A percentile compares a stretch with the other conserved stretches of the same genome.
Conservation (phyloP, 1,140 invertebrate genomes). For the Argopecten irradians region DNA sequence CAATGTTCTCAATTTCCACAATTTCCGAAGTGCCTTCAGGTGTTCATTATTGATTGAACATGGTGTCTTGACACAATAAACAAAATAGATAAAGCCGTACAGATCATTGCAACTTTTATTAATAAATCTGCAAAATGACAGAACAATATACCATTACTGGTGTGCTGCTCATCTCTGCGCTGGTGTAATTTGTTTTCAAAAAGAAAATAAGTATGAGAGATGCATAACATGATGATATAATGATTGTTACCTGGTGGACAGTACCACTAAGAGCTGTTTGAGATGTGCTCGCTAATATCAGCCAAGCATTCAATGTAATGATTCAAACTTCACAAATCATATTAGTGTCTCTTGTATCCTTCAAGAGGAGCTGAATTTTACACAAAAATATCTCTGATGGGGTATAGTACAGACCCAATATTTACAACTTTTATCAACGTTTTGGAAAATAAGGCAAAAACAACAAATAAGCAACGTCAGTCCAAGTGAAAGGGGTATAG, state of each 20-base stretch:
- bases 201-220: not conserved
- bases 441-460: not conserved
- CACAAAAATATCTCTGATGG: not conserved
- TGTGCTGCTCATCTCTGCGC: conserved; percentile 4
- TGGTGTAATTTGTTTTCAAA: conserved; percentile 18
- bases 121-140: conserved; percentile 23
- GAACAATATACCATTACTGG: conserved; percentile 9
- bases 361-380: not conserved
- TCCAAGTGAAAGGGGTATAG: not conserved
- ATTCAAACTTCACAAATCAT: conserved; percentile 12
- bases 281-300: conserved; percentile 14
- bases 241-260: not conserved
- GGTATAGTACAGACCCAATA: not conserved
- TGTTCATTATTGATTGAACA: too few species aligned
- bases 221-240: not conserved
- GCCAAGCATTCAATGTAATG: conserved; percentile 21
- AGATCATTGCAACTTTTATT: conserved; percentile 23
- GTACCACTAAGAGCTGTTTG: not conserved
- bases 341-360: not conserved
- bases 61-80: too few species aligned
- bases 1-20: too few species aligned
- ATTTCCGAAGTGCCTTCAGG: too few species aligned
- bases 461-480: not conserved
- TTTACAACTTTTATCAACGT: not conserved
- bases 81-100: not conserved